Conservation (phyloP, 2,888 invertebrate genomes). For the Pristionchus japonicus region DNA sequence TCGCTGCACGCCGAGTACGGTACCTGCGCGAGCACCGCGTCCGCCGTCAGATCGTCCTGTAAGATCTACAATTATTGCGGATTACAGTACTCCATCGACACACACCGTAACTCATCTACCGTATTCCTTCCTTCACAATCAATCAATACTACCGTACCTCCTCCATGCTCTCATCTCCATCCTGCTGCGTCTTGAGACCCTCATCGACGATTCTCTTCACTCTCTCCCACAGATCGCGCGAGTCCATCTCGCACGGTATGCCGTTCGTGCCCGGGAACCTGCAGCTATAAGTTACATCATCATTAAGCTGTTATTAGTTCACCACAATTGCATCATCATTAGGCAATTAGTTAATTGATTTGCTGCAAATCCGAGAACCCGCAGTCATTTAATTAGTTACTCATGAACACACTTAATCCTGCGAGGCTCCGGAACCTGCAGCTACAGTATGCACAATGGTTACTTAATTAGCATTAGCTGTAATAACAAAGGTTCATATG, state of each 20-base stretch:
- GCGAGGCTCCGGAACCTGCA: no score
- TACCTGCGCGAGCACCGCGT: constrained; percentile 49
- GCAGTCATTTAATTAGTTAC: no score
- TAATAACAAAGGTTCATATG: no score
- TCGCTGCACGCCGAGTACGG: constrained; percentile 31
- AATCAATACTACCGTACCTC: background rate
- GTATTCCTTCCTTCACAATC: background rate
- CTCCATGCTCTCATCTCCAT: constrained; percentile 10
- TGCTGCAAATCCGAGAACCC: no score
- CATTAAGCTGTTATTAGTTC: no score
- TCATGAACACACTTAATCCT: no score
- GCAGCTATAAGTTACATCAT: background rate
- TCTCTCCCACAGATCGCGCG: constrained; percentile 59
- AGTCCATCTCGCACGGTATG: constrained; percentile 63
- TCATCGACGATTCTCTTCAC: constrained; percentile 57
- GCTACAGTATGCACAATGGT: no score
- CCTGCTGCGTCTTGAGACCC: background rate
- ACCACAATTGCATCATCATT: no score
- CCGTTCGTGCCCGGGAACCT: constrained; percentile 71
- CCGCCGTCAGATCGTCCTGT: constrained; percentile 43
- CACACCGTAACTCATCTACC: background rate
- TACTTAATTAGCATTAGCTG: no score
- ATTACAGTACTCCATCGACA: background rate
- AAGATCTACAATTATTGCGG: background rate
- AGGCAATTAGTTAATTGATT: no score